These are phyloP conservation scores for Asteroscopus sphinx DNA, from an alignment of 2,888 invertebrate species.

Conservation along the genomic window DNA sequence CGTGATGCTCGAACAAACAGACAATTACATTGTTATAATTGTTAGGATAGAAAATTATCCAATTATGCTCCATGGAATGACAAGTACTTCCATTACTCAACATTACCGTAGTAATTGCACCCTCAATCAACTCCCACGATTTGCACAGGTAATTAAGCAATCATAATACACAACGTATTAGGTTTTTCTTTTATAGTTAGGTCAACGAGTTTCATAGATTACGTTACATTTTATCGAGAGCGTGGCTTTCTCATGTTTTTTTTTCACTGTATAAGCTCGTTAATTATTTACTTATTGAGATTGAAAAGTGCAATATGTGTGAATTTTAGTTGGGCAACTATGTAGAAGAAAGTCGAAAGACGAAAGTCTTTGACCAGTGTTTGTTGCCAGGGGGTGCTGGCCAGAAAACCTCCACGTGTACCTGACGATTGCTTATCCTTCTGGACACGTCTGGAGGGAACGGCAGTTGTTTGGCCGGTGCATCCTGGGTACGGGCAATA, in stretches of 20 bases:
- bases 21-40: no score
- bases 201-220: conserved; percentile 29
- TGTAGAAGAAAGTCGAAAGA: no score
- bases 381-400: no score
- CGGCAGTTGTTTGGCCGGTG: no score
- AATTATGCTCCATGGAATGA: conserved; percentile 32
- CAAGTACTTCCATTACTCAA: conserved; percentile 7
- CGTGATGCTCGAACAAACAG: no score
- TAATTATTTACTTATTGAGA: conserved; percentile 1
- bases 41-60: no score
- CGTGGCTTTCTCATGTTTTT: conserved; percentile 45
- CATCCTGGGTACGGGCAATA: no score
- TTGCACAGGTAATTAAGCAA: conserved; percentile 22
- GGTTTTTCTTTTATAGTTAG: conserved; percentile 28
- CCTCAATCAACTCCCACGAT: conserved; percentile 43
- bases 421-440: no score
- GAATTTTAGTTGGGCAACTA: no score
- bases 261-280: conserved; percentile 11
- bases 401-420: no score
- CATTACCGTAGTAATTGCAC: conserved; percentile 15
- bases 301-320: not conserved
- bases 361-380: no score
- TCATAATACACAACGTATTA: conserved; percentile 2
- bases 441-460: no score
- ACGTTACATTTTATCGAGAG: conserved; percentile 26